Conservation (phyloP, 2,888 invertebrate species). For the Abrostola tripartita region DNA sequence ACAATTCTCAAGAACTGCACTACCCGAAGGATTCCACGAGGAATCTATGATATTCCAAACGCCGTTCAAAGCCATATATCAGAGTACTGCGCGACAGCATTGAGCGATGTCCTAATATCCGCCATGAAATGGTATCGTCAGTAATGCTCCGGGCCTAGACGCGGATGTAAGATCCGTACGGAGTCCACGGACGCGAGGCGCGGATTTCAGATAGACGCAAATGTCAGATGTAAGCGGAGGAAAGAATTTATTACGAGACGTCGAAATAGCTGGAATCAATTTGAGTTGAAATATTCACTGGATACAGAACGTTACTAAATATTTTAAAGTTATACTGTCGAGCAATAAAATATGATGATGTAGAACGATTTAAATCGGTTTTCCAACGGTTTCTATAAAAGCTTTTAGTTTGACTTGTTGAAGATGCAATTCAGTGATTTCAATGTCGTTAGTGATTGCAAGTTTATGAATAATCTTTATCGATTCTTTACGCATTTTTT, state of each 20-base stretch:
- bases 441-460: background rate
- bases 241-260: slow-evolving; percentile 59
- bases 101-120: slow-evolving; percentile 85
- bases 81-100: slow-evolving; percentile 67
- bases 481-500: background rate
- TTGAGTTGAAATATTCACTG: slow-evolving; percentile 57
- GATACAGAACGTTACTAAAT: slow-evolving; percentile 51
- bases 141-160: slow-evolving; percentile 50
- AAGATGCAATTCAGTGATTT: background rate
- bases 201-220: slow-evolving; percentile 43
- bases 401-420: slow-evolving; percentile 23
- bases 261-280: slow-evolving; percentile 60
- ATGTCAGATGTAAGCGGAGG: slow-evolving; percentile 38
- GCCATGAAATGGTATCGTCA: slow-evolving; percentile 72
- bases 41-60: slow-evolving; percentile 58
- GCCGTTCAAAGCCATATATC: slow-evolving; percentile 66
- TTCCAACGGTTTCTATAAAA: slow-evolving; percentile 17
- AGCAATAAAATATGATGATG: slow-evolving; percentile 38
- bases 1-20: slow-evolving; percentile 46
- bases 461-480: background rate
- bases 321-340: slow-evolving; percentile 56
- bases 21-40: slow-evolving; percentile 47
- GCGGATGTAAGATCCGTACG: slow-evolving; percentile 38
- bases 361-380: slow-evolving; percentile 43
- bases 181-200: slow-evolving; percentile 22